phyloP scores from a whole-genome alignment of 2,888 invertebrate species.

The Salticus scenicus region DNA sequence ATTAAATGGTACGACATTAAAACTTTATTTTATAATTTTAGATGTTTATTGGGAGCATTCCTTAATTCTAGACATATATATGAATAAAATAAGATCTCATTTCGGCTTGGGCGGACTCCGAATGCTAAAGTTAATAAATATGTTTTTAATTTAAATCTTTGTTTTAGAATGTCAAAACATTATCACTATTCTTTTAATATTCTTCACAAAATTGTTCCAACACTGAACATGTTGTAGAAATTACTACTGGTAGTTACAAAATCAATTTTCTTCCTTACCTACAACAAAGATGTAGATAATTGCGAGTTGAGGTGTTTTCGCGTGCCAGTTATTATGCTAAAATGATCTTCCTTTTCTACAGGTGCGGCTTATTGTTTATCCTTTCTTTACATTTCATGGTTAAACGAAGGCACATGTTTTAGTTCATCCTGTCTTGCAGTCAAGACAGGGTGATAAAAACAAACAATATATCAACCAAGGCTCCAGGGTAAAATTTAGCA shows the following conservation, averaged over 20 bases:
- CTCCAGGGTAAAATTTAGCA: no score
- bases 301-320: conserved; percentile 39
- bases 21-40: no score
- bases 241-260: conserved; percentile 58
- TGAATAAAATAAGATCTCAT: no score
- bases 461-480: neutral
- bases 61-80: no score
- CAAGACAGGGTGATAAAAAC: neutral
- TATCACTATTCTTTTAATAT: no score
- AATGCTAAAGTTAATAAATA: no score
- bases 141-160: no score
- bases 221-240: conserved; percentile 41
- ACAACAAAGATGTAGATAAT: conserved; percentile 44
- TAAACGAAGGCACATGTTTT: neutral
- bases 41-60: no score
- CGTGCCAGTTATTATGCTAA: conserved; percentile 44
- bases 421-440: neutral
- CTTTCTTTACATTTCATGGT: neutral
- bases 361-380: neutral
- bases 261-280: conserved; percentile 57
- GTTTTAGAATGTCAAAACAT: no score
- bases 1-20: no score
- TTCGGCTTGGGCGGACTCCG: no score
- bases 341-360: neutral
- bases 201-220: no score